These are phyloP conservation scores for Mesocricetus auratus DNA, from an alignment of 2,113 vertebrate species.

Conservation along the genomic window DNA sequence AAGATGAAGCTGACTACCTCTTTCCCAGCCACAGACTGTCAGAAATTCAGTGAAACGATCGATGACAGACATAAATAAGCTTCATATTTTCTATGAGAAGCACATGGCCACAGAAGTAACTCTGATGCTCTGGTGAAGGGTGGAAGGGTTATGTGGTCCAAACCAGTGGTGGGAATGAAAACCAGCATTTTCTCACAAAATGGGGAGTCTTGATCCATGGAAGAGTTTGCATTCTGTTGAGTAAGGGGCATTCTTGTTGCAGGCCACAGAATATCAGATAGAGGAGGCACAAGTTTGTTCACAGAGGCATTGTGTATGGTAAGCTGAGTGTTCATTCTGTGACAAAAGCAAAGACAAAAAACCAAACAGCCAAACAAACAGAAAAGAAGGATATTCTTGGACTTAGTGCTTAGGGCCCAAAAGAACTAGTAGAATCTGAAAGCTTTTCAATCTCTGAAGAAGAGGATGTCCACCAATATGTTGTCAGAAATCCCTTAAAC, in stretches of 20 bases:
- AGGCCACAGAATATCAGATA: conserved; percentile 95
- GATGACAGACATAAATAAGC: neutral
- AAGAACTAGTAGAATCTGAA: conserved; percentile 97
- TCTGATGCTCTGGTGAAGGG: too few relatives aligned
- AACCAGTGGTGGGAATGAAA: conserved; percentile 73
- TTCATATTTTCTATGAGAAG: neutral
- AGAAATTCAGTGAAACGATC: neutral
- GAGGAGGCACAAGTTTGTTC: conserved; percentile 94
- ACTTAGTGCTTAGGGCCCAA: conserved; percentile 96
- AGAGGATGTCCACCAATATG: neutral
- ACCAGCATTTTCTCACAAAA: conserved; percentile 98
- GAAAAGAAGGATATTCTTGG: conserved; percentile 93
- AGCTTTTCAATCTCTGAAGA: conserved; percentile 88
- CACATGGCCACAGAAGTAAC: neutral
- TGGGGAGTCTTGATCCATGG: conserved; percentile 95
- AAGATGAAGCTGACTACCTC: neutral
- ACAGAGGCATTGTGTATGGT: conserved; percentile 96
- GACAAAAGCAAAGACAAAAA: conserved; percentile 60
- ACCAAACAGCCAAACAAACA: conserved; percentile 86
- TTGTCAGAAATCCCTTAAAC: neutral
- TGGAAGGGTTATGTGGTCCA: neutral
- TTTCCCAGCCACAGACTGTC: neutral
- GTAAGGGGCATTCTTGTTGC: conserved; percentile 98
- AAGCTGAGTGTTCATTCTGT: conserved; percentile 97
- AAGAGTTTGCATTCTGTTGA: conserved; percentile 96